Evolutionary conservation across 2,797 vertebrate species (phyloP).

Genomic region (Smutsia temminckii): DNA sequence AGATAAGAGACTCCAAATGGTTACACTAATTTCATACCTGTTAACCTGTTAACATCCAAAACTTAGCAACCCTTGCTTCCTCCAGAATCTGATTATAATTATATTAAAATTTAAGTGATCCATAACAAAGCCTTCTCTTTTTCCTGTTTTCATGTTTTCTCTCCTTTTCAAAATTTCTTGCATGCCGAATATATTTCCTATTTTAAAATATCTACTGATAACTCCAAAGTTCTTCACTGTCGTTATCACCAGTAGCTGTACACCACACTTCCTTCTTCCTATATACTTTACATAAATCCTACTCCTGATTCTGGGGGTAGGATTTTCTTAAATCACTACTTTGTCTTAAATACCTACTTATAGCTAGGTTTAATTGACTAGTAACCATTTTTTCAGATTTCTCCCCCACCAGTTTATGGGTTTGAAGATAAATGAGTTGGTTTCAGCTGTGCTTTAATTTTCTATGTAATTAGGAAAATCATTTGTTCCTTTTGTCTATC

Average conservation of each 20-base stretch:
- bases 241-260: background rate
- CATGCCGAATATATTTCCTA: background rate
- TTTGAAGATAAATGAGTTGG: background rate
- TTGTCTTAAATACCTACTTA: background rate
- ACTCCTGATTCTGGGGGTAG: background rate
- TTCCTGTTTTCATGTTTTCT: background rate
- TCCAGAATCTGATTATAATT: background rate
- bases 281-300: background rate
- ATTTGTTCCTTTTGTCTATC: background rate
- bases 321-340: constrained; percentile 2
- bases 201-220: background rate
- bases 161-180: background rate
- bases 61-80: background rate
- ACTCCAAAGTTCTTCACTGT: background rate
- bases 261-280: background rate
- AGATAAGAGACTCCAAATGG: background rate
- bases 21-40: background rate
- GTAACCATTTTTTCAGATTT: background rate
- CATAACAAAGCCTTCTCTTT: background rate
- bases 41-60: constrained; percentile 6
- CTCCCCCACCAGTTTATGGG: background rate
- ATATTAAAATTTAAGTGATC: constrained; percentile 53
- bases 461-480: background rate
- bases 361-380: background rate
- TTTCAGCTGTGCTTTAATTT: background rate